Conservation (phyloP, 2,888 invertebrate species). For the Petrolisthes cinctipes region DNA sequence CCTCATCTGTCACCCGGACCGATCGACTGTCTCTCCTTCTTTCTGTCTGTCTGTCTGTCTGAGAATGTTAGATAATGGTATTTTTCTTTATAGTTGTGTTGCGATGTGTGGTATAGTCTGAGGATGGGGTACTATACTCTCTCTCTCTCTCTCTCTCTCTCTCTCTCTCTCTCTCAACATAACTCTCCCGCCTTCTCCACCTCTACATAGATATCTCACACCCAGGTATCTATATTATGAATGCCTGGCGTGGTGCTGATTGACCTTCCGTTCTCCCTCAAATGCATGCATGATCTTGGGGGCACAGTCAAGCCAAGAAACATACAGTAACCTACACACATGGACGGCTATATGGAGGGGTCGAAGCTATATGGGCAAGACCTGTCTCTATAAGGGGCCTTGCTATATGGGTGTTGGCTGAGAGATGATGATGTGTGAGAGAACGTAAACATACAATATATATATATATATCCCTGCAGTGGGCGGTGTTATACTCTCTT, state of each 20-base stretch:
- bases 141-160: neutral
- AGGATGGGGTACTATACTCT: too few species aligned
- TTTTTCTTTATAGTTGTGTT: neutral
- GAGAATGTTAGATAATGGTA: neutral
- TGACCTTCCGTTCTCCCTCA: too few species aligned
- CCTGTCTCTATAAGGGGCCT: neutral
- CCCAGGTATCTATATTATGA: neutral
- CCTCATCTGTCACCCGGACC: neutral
- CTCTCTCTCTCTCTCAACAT: neutral
- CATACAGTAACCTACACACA: too few species aligned
- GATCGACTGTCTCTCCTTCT: neutral
- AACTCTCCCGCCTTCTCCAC: neutral
- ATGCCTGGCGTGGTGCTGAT: too few species aligned
- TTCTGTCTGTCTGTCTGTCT: neutral
- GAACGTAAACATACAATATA: neutral
- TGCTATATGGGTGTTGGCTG: neutral
- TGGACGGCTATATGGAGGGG: too few species aligned
- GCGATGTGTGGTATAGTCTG: too few species aligned
- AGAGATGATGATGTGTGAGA: neutral
- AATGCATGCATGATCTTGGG: too few species aligned
- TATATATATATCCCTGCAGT: neutral
- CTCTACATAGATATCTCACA: neutral
- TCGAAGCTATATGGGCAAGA: too few species aligned
- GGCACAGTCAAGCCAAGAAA: too few species aligned
- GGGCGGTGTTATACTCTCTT: neutral